These are phyloP conservation scores for Plotosus lineatus DNA, from an alignment of 2,113 vertebrate species.

Conservation along the genomic window DNA sequence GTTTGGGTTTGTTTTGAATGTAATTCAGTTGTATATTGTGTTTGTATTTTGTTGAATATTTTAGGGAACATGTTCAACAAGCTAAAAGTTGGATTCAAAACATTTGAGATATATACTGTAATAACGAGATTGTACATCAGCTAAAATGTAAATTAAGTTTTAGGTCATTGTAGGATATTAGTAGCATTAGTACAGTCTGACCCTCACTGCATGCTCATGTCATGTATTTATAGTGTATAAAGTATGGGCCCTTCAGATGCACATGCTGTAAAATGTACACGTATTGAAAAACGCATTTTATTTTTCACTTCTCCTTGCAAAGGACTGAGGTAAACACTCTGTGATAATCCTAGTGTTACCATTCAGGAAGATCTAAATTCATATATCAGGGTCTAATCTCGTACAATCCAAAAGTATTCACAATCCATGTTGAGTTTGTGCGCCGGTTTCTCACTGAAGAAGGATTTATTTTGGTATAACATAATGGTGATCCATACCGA, in stretches of 20 bases:
- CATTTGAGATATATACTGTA: neutral
- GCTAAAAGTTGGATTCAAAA: neutral
- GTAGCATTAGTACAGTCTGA: neutral
- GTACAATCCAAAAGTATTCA: neutral
- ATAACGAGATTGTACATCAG: neutral
- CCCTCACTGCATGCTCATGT: conserved; percentile 3
- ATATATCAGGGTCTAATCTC: neutral
- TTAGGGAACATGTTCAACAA: neutral
- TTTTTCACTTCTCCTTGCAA: neutral
- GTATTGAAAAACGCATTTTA: neutral
- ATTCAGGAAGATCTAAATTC: conserved; percentile 3
- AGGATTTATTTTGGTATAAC: neutral
- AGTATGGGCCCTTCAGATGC: conserved; percentile 17
- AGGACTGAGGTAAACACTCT: neutral
- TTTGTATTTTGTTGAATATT: no score
- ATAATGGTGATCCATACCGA: neutral
- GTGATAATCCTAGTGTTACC: neutral
- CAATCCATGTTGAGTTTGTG: neutral
- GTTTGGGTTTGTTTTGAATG: neutral
- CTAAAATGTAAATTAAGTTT: neutral
- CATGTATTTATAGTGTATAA: neutral
- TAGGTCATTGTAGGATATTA: neutral
- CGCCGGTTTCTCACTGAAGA: neutral
- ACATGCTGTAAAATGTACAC: neutral
- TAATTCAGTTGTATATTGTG: neutral